Evolutionary conservation across 23 tunicate species (phyloP).

Genomic region (Trididemnum clinides): DNA sequence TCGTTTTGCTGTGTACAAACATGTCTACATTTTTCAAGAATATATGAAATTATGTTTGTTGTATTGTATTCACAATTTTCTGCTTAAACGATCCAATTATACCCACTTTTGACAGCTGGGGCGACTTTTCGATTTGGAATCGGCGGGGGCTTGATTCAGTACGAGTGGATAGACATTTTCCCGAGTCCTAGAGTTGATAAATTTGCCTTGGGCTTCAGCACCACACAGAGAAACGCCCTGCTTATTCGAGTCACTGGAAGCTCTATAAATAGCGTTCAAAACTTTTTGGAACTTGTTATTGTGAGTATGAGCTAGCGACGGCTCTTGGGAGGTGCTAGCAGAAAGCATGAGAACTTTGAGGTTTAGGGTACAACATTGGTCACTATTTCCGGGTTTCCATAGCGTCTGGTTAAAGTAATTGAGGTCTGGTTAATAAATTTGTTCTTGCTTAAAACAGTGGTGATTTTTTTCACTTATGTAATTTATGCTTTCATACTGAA

Average conservation of each 20-base stretch:
- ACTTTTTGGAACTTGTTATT: slow-evolving; percentile 58
- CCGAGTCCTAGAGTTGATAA: slow-evolving; percentile 68
- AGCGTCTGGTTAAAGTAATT: no score
- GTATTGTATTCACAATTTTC: no score
- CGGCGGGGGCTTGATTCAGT: slow-evolving; percentile 56
- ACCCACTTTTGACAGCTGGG: slow-evolving; percentile 45
- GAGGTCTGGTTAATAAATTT: no score
- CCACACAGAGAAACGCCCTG: slow-evolving; percentile 40
- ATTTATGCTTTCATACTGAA: no score
- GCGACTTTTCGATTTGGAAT: slow-evolving; percentile 45
- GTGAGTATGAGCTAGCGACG: slow-evolving; percentile 46
- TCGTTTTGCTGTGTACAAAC: no score
- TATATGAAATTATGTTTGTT: no score
- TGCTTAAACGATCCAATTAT: no score
- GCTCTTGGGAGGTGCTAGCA: not conserved
- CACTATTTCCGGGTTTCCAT: no score
- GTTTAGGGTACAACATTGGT: no score
- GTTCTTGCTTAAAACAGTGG: no score
- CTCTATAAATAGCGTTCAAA: not conserved
- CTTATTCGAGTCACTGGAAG: slow-evolving; percentile 55
- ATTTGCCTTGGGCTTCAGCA: slow-evolving; percentile 65
- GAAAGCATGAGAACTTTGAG: not conserved
- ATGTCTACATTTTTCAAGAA: no score
- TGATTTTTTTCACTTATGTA: no score
- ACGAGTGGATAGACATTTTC: slow-evolving; percentile 52